These are phyloP conservation scores for Sinosuthora webbiana DNA, from an alignment of 2,113 vertebrate genomes.

Conservation along the genomic window DNA sequence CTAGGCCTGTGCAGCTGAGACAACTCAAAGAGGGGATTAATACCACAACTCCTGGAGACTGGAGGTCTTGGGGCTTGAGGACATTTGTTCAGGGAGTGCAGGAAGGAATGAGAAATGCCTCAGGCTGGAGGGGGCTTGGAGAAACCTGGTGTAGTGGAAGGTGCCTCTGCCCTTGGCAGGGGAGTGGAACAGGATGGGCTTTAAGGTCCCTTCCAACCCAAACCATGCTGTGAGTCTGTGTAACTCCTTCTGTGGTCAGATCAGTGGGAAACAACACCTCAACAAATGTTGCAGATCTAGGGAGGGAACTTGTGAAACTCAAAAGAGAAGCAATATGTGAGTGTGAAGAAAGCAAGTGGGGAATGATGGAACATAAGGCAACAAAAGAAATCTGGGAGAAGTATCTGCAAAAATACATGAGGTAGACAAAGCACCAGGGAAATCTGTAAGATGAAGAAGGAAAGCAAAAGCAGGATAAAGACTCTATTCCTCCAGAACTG, in stretches of 20 bases:
- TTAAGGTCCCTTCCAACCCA: not conserved
- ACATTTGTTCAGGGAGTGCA: not conserved
- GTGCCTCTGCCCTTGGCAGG: too few species aligned
- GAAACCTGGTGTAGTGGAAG: not conserved
- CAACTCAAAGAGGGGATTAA: not conserved
- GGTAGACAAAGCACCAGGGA: not conserved
- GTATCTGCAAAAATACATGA: not conserved
- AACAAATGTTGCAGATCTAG: not conserved
- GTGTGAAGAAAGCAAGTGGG: not conserved
- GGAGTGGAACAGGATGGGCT: not conserved
- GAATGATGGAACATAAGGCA: not conserved
- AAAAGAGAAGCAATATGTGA: not conserved
- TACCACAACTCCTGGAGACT: not conserved
- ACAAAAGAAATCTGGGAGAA: not conserved
- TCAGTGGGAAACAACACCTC: not conserved
- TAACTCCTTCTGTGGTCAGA: not conserved
- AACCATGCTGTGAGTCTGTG: not conserved
- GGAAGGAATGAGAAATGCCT: not conserved
- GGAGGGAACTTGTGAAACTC: not conserved
- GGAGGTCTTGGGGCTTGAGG: not conserved
- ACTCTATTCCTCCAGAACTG: not conserved
- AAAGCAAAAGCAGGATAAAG: not conserved
- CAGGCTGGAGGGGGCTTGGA: not conserved
- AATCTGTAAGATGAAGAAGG: not conserved
- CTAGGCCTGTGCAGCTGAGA: not conserved